Conservation (phyloP, 92 coral and sea anemone species). For the Heliopora coerulea region DNA sequence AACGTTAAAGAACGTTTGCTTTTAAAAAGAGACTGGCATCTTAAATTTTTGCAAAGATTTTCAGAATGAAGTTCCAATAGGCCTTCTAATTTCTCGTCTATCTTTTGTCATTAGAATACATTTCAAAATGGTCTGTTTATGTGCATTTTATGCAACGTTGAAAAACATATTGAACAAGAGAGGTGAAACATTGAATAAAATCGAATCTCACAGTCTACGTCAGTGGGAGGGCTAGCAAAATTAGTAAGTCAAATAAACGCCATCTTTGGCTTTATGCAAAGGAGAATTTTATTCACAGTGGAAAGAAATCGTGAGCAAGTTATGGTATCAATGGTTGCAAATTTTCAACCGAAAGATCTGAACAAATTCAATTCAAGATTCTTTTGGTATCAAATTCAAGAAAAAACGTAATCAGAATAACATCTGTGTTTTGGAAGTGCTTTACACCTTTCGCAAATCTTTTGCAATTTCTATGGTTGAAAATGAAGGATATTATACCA, state of each 20-base stretch:
- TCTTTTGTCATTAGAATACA: not conserved
- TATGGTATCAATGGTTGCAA: no score
- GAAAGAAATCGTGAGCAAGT: no score
- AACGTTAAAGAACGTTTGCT: slow-evolving; percentile 11
- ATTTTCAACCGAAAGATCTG: no score
- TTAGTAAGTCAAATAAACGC: slow-evolving; percentile 22
- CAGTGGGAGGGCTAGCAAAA: slow-evolving; percentile 34
- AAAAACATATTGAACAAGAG: slow-evolving; percentile 20
- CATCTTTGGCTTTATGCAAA: no score
- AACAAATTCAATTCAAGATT: no score
- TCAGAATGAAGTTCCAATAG: not conserved
- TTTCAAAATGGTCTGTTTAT: not conserved
- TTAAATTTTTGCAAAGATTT: slow-evolving; percentile 1
- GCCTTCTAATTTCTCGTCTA: not conserved
- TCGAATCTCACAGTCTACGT: slow-evolving; percentile 19
- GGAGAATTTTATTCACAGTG: no score
- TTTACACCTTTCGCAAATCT: no score
- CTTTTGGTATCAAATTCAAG: no score
- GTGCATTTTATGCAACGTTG: not conserved
- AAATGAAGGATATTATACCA: no score
- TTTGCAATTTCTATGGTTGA: no score
- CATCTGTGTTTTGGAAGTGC: no score
- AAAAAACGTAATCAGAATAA: no score
- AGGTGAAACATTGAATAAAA: not conserved
- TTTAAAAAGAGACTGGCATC: not conserved